phyloP scores from a whole-genome alignment of 2,113 vertebrate genomes.

The Cyphomyrus plagiostoma region DNA sequence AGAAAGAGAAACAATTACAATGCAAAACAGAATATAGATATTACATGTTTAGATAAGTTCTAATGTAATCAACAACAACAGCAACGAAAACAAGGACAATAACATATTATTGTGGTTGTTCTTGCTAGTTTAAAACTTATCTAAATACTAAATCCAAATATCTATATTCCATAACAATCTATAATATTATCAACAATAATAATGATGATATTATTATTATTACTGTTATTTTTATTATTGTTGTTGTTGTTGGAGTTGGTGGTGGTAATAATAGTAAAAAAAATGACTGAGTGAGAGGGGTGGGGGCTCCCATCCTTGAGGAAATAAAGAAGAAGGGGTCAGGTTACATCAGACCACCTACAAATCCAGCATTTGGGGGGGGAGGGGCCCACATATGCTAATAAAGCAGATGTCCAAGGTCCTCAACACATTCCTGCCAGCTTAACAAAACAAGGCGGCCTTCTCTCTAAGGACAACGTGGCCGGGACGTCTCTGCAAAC shows the following conservation, averaged over 20 bases:
- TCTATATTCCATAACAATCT: too few relatives aligned
- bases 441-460: slow-evolving; percentile 62
- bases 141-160: too few relatives aligned
- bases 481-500: slow-evolving; percentile 34
- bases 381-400: slow-evolving; percentile 54
- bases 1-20: not conserved
- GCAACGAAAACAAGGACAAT: too few relatives aligned
- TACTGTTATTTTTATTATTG: not conserved
- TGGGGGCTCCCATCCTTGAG: not conserved
- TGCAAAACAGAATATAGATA: not conserved
- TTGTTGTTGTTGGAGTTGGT: not conserved
- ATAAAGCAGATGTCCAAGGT: slow-evolving; percentile 65
- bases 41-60: not conserved
- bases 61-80: too few relatives aligned
- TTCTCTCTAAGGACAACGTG: slow-evolving; percentile 42
- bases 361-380: slow-evolving; percentile 52
- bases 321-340: slow-evolving; percentile 7
- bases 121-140: too few relatives aligned
- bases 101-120: too few relatives aligned
- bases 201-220: not conserved
- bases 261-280: not conserved
- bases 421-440: slow-evolving; percentile 58
- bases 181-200: not conserved
- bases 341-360: slow-evolving; percentile 58
- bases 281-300: not conserved